Base-by-base conservation (phyloP, 2,113 vertebrate species). In the Cichladusa arquata region DNA sequence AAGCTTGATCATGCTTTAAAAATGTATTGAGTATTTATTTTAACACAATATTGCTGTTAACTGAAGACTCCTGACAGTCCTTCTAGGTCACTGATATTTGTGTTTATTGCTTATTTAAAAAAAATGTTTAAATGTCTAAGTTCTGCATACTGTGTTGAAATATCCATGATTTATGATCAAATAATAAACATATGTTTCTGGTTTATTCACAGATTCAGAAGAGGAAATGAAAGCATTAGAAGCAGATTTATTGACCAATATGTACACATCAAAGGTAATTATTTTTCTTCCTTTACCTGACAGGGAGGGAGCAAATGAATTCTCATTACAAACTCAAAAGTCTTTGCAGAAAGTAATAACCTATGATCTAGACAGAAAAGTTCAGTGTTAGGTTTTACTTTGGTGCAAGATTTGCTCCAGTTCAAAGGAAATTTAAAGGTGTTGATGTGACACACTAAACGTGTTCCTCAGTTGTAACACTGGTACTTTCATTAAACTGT, bases 211-310 rank as follows among this genome's bases (percentile, higher is more conserved):
- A 99, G 99, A 99, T 92, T 98, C 98, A 54, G 98, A 99, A 94
- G 98, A 99, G 97, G 98, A 99, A 90, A 98, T 99, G 97, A 98
- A 98, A 96, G 97, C 97, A 2, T 93, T 99, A 80, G 98, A 99
- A 93, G 98, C 98, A 96, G 98, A 99, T 97, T 98, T 99, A 90
- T 97, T 99, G 97, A 98, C 98, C 97, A 98, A 97, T 96, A 98
- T 99, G 96, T 98, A 99, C 93, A 97, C 98, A 96, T 98, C 99
- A 96, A 99, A 99, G 99, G 99, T 99, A 98, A 87, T 86, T 90
- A 67, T 92, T 95, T 97, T 95, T 78, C 90, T 76, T 94, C 70
- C 57, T 97, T 84, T 90, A 91, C 92, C 40, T 71, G 77, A 92
- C 2, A 8, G 69, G n/a, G 88, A 91, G 67, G 72, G 81, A 92